Evolutionary conservation across 2,888 invertebrate genomes (phyloP).

Genomic region (Spialia ferax): DNA sequence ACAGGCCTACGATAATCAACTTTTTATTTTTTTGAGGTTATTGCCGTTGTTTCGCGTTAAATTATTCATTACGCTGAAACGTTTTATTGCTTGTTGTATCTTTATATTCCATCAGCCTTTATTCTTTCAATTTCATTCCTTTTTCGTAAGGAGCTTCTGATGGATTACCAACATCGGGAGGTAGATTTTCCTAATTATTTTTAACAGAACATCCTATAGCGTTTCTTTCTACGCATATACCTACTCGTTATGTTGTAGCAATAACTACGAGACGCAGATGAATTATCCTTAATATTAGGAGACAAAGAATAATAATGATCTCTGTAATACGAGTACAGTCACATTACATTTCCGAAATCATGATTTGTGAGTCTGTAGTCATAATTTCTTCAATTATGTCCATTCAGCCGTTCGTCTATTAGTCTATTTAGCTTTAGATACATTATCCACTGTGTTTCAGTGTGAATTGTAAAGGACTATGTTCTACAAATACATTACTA

Average conservation of each 20-base stretch:
- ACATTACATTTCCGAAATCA: no score
- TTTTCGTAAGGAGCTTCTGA: background rate
- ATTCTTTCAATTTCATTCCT: slow-evolving; percentile 14
- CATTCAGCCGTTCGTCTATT: no score
- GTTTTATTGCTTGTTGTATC: slow-evolving; percentile 12
- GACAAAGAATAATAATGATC: background rate
- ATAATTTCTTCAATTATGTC: no score
- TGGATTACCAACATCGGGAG: background rate
- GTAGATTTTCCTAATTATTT: background rate
- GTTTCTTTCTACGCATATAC: background rate
- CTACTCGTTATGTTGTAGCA: background rate
- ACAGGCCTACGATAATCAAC: slow-evolving; percentile 26
- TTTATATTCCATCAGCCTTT: background rate
- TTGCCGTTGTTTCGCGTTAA: slow-evolving; percentile 19
- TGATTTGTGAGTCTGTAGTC: no score
- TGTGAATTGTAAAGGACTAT: no score
- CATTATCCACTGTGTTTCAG: no score
- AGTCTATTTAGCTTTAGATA: no score
- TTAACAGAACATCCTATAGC: background rate
- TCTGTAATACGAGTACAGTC: no score
- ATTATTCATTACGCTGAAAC: slow-evolving; percentile 24
- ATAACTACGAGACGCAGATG: background rate
- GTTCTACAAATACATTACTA: no score
- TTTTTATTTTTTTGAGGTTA: slow-evolving; percentile 34
- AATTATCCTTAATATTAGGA: background rate